Percentiles rank a stretch among this genome's conserved stretches.
These are phyloP conservation scores for Eudasyphora cyanicolor DNA, from an alignment of 2,888 invertebrate genomes.

Conservation along the genomic window DNA sequence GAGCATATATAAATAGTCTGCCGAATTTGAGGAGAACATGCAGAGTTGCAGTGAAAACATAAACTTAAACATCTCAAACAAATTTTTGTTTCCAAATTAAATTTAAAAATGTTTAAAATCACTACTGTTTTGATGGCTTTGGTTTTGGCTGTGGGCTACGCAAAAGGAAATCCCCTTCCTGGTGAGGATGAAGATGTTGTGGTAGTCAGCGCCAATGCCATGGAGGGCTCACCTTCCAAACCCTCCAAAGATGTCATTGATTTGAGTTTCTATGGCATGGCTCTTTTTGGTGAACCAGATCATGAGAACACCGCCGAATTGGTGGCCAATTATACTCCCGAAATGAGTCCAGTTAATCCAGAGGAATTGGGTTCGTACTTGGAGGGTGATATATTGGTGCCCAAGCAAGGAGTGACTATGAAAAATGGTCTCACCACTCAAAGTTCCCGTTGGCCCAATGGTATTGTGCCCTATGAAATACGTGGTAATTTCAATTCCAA, in stretches of 20 bases:
- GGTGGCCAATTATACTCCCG: slow-evolving; percentile 75
- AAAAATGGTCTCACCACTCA: slow-evolving; percentile 84
- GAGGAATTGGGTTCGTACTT: slow-evolving; percentile 89
- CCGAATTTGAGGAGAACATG: slow-evolving; percentile 3
- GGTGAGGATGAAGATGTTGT: slow-evolving; percentile 57
- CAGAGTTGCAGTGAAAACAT: slow-evolving; percentile 42
- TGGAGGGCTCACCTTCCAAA: slow-evolving; percentile 55
- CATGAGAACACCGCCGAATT: slow-evolving; percentile 74
- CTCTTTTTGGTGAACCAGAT: slow-evolving; percentile 82
- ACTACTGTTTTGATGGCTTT: slow-evolving; percentile 18
- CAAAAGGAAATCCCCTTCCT: slow-evolving; percentile 38
- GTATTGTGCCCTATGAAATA: slow-evolving; percentile 86
- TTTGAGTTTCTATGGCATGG: slow-evolving; percentile 82
- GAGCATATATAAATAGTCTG: slow-evolving; percentile 43
- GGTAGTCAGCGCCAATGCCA: slow-evolving; percentile 35
- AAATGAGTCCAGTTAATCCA: slow-evolving; percentile 82
- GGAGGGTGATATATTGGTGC: slow-evolving; percentile 89
- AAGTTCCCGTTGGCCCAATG: slow-evolving; percentile 84
- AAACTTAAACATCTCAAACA: slow-evolving; percentile 14
- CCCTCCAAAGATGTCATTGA: slow-evolving; percentile 80
- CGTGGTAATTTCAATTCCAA: slow-evolving; percentile 83
- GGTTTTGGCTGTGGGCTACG: slow-evolving; percentile 13
- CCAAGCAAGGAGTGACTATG: slow-evolving; percentile 72
- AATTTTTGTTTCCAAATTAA: background rate
- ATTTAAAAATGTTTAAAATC: slow-evolving; percentile 39